Percentiles rank a stretch among this genome's conserved stretches.
phyloP scores from a whole-genome alignment of 2,113 vertebrate species.

The Alaudala cheleensis region DNA sequence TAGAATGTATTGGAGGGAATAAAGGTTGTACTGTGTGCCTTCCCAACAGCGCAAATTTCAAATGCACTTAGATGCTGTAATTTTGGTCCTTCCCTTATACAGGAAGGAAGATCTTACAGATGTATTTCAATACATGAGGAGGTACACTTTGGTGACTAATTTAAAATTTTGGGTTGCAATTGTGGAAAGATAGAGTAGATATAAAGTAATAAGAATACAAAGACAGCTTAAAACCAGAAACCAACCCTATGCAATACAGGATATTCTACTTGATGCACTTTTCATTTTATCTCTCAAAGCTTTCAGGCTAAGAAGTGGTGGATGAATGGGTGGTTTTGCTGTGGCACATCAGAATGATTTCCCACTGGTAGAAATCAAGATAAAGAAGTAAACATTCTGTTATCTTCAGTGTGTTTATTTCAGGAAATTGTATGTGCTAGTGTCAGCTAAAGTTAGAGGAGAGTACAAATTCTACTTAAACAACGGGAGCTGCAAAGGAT shows the following conservation, averaged over 20 bases:
- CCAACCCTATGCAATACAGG: not conserved
- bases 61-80: not conserved
- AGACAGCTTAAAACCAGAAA: not conserved
- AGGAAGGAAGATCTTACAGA: not conserved
- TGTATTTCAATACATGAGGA: not conserved
- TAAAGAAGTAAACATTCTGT: not conserved
- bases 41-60: not conserved
- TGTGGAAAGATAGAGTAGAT: not conserved
- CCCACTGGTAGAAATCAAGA: not conserved
- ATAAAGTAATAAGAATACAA: not conserved
- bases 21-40: constrained; percentile 42
- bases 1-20: constrained; percentile 5
- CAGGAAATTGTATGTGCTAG: not conserved
- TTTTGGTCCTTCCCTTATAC: not conserved
- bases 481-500: not conserved
- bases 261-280: not conserved
- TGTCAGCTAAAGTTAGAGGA: not conserved
- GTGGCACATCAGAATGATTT: not conserved
- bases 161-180: not conserved
- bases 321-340: not conserved
- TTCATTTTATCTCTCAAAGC: not conserved
- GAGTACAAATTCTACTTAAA: not conserved
- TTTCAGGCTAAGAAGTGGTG: not conserved
- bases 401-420: not conserved
- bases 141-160: not conserved